Evolutionary conservation across 2,888 invertebrate genomes (phyloP).

Genomic region (Lapara coniferarum): DNA sequence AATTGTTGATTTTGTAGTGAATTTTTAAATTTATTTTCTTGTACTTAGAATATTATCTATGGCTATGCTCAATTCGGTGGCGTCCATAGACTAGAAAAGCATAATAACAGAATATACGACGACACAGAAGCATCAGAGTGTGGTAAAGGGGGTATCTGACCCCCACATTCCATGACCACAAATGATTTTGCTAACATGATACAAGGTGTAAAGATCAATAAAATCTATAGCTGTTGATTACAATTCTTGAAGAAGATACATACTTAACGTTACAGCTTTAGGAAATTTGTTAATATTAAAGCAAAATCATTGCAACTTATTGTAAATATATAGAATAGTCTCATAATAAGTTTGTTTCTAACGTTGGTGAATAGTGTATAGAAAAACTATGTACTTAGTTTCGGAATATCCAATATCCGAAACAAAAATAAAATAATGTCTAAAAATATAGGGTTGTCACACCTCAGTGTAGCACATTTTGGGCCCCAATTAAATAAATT

Average conservation of each 20-base stretch:
- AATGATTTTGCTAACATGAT: background rate
- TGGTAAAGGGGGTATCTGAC: background rate
- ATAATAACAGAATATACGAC: slow-evolving; percentile 2
- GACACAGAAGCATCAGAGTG: slow-evolving; percentile 4
- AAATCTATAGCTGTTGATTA: background rate
- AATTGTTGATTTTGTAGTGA: slow-evolving; percentile 11
- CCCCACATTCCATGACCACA: background rate
- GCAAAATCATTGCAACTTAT: background rate
- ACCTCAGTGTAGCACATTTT: background rate
- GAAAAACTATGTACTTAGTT: background rate
- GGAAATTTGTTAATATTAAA: background rate
- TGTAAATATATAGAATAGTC: slow-evolving; percentile 18
- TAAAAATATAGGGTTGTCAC: too few species aligned
- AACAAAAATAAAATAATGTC: too few species aligned
- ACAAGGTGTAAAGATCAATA: background rate
- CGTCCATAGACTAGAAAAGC: slow-evolving; percentile 17
- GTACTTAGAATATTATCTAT: slow-evolving; percentile 3
- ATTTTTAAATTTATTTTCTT: background rate
- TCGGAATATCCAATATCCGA: background rate
- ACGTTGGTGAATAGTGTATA: background rate
- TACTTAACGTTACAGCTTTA: background rate
- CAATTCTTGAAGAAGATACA: background rate
- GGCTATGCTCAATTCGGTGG: slow-evolving; percentile 16
- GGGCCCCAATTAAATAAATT: background rate
- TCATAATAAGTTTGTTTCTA: background rate